Conservation (phyloP, 2,113 vertebrate genomes). For the Raja brachyura region DNA sequence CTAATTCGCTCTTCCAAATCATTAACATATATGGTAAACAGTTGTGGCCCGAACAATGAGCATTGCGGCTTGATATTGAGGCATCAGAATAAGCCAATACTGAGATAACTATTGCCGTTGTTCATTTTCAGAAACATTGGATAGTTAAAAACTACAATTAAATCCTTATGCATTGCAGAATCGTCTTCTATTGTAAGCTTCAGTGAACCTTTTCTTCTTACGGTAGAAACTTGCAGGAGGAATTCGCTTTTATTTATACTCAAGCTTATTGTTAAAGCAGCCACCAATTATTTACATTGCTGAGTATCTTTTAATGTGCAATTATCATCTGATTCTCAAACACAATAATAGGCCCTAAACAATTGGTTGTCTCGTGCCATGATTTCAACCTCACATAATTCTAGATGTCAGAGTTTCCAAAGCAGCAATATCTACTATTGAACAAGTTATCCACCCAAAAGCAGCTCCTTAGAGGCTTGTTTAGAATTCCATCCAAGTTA, state of each 20-base stretch:
- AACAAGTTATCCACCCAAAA: not conserved
- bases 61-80: constrained; percentile 67
- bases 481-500: not conserved
- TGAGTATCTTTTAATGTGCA: constrained; percentile 67
- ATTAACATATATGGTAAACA: no score
- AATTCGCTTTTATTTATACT: constrained; percentile 69
- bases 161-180: no score
- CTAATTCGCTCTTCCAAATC: no score
- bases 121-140: constrained; percentile 45
- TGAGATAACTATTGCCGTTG: constrained; percentile 64
- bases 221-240: constrained; percentile 59
- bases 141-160: not conserved
- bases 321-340: constrained; percentile 42
- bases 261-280: constrained; percentile 68
- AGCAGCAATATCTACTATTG: not conserved
- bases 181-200: constrained; percentile 57
- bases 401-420: not conserved
- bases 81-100: constrained; percentile 70
- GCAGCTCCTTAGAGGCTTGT: not conserved
- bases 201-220: constrained; percentile 77
- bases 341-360: not conserved
- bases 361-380: not conserved
- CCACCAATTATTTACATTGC: constrained; percentile 67
- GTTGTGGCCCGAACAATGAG: no score
- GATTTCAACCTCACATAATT: not conserved